Evolutionary conservation across 1,140 invertebrate genomes (phyloP).

Genomic region (Brachionus angularis): DNA sequence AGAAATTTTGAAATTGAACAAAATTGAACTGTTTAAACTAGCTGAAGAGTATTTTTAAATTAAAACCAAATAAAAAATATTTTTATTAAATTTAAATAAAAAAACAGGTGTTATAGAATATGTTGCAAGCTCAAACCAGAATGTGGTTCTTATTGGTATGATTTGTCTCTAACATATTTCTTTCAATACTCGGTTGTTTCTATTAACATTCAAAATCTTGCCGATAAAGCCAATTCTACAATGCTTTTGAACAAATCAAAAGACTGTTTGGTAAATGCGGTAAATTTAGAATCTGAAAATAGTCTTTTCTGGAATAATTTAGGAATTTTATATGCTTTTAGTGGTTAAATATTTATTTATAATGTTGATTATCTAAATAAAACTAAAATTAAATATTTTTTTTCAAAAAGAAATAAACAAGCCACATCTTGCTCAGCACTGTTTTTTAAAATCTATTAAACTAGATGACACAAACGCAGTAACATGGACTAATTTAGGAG

Average conservation of each 20-base stretch:
- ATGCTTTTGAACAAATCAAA: constrained; percentile 5
- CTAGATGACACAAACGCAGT: constrained; percentile 24
- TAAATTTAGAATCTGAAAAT: constrained; percentile 17
- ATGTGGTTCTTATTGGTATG: constrained; percentile 22
- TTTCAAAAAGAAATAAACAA: constrained; percentile 26
- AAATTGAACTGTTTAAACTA: constrained; percentile 14
- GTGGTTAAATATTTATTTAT: background rate
- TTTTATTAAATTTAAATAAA: background rate
- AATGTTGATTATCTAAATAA: background rate
- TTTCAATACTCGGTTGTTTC: constrained; percentile 2
- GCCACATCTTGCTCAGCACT: constrained; percentile 36
- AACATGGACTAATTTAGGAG: constrained; percentile 28
- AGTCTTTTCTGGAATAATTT: constrained; percentile 20
- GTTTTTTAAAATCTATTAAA: constrained; percentile 33
- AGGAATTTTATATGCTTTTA: constrained; percentile 32
- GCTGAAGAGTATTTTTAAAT: constrained; percentile 31
- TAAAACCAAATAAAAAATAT: background rate
- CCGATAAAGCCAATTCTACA: constrained; percentile 9
- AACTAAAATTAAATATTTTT: background rate
- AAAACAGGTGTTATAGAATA: constrained; percentile 22
- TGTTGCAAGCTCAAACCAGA: constrained; percentile 37
- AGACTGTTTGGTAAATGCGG: constrained; percentile 29
- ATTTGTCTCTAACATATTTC: constrained; percentile 13
- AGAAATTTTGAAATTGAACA: background rate
- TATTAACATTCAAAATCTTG: constrained; percentile 1